Percentiles rank a stretch among this genome's conserved stretches.
phyloP scores from a whole-genome alignment of 2,797 vertebrate genomes.

The Sebastes itinus region DNA sequence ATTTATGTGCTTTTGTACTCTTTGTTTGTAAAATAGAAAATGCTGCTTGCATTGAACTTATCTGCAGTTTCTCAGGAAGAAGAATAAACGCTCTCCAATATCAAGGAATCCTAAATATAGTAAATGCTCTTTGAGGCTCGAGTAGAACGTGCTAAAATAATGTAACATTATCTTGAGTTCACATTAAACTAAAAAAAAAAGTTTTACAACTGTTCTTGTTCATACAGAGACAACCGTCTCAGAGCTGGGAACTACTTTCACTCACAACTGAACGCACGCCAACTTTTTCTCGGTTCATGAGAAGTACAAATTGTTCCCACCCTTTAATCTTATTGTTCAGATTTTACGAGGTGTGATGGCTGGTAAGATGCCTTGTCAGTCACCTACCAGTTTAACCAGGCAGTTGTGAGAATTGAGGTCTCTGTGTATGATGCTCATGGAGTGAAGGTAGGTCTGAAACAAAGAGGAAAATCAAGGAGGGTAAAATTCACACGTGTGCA shows the following conservation, averaged over 20 bases:
- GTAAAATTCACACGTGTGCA: not conserved
- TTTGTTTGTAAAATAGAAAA: no score
- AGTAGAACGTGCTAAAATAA: not conserved
- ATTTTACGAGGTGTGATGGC: not conserved
- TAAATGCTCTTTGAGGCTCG: not conserved
- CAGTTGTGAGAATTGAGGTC: constrained; percentile 97
- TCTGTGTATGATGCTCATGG: constrained; percentile 96
- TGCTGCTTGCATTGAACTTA: no score
- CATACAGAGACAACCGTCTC: not conserved
- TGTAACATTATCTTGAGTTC: not conserved
- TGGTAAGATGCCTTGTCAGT: not conserved
- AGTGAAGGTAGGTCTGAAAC: constrained; percentile 91
- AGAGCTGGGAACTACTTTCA: not conserved
- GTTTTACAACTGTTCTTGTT: not conserved
- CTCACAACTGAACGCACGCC: not conserved
- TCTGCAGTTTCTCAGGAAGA: not conserved
- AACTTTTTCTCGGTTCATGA: not conserved
- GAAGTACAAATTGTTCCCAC: not conserved
- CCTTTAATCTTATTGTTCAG: not conserved
- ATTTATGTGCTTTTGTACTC: no score
- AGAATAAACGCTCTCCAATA: not conserved
- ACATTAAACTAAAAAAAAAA: not conserved
- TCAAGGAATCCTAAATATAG: not conserved
- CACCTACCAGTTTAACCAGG: constrained; percentile 94
- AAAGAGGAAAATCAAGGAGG: not conserved